Evolutionary conservation across 2,113 vertebrate genomes (phyloP).

Genomic region (Xyliphius kryptos): DNA sequence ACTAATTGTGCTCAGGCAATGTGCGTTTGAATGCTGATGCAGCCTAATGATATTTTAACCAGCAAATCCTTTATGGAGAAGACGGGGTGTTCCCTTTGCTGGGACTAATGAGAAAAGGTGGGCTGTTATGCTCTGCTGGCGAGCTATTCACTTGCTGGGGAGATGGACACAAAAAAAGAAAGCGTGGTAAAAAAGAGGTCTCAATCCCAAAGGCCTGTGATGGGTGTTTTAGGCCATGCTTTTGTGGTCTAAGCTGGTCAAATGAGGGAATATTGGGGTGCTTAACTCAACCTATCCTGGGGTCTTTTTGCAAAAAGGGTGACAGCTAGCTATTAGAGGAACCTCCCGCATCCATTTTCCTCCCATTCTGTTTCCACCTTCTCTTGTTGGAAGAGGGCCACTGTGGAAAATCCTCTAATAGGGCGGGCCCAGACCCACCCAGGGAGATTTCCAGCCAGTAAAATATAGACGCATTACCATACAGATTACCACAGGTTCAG

Average conservation of each 20-base stretch:
- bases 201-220: constrained; percentile 44
- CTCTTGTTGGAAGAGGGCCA: constrained; percentile 59
- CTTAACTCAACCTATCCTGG: constrained; percentile 63
- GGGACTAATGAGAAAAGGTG: constrained; percentile 54
- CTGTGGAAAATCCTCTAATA: constrained; percentile 59
- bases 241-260: constrained; percentile 52
- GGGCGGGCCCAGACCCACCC: constrained; percentile 5
- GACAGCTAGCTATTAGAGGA: constrained; percentile 67
- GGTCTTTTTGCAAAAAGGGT: constrained; percentile 59
- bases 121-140: constrained; percentile 50
- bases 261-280: constrained; percentile 61
- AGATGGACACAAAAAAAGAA: constrained; percentile 44
- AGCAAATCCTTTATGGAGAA: constrained; percentile 44
- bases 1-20: constrained; percentile 42
- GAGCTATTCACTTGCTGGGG: constrained; percentile 44
- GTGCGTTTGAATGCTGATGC: constrained; percentile 46
- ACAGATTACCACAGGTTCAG: background rate
- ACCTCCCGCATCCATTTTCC: constrained; percentile 56
- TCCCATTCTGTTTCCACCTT: constrained; percentile 35
- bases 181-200: constrained; percentile 39
- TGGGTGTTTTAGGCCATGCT: constrained; percentile 44
- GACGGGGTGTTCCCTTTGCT: constrained; percentile 45
- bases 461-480: constrained; percentile 47
- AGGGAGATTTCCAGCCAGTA: constrained; percentile 52
- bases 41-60: constrained; percentile 51